Percentiles rank a stretch among this genome's conserved stretches.
These are phyloP conservation scores for Saguinus imperator DNA, from an alignment of 2,113 vertebrate species.

Conservation along the genomic window DNA sequence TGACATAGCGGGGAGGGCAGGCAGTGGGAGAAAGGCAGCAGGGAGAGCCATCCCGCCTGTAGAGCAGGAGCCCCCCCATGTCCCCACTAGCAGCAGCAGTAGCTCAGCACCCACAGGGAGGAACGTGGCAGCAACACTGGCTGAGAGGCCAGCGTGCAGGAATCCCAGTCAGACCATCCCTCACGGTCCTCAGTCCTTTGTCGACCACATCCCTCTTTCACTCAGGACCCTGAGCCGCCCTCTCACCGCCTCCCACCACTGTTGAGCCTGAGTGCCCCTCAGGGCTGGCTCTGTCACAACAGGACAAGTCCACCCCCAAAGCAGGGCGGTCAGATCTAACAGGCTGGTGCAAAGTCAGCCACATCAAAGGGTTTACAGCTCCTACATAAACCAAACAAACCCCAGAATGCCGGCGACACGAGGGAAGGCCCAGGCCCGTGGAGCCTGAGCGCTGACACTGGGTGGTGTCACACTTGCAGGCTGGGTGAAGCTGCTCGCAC, in stretches of 20 bases:
- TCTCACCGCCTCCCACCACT: background rate
- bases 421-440: background rate
- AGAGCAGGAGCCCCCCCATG: background rate
- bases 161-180: background rate
- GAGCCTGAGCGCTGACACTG: accelerated
- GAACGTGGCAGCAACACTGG: background rate
- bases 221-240: background rate
- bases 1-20: background rate
- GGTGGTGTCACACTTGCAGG: background rate
- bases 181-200: background rate
- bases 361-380: accelerated
- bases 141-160: background rate
- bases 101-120: background rate
- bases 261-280: accelerated
- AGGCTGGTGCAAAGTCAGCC: background rate
- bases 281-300: background rate
- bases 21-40: background rate
- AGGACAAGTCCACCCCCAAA: background rate
- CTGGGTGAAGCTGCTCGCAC: background rate
- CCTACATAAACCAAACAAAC: no score
- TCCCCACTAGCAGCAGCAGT: background rate
- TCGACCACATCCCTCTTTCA: accelerated
- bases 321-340: accelerated
- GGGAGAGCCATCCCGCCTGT: background rate
- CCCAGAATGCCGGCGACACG: background rate